Conservation (phyloP, 2,888 invertebrate species). For the Plebejus anna region DNA sequence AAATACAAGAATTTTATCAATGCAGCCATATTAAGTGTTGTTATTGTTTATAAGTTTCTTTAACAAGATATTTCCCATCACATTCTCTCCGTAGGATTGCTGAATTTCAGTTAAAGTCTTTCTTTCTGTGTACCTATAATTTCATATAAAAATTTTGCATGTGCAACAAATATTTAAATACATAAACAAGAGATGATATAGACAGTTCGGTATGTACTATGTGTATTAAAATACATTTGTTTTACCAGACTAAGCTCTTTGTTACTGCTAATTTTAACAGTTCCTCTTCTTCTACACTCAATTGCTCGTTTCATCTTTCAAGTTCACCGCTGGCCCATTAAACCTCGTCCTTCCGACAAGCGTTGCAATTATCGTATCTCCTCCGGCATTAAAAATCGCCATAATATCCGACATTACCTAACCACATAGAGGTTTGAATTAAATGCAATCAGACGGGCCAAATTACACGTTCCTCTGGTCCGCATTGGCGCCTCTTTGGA, state of each 20-base stretch:
- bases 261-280: not conserved
- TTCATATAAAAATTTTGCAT: too few species aligned
- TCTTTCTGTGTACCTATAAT: too few species aligned
- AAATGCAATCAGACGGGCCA: slow-evolving; percentile 47
- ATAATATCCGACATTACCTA: slow-evolving; percentile 18
- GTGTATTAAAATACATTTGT: too few species aligned
- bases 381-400: slow-evolving; percentile 17
- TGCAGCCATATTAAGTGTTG: too few species aligned
- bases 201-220: too few species aligned
- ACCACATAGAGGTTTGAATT: slow-evolving; percentile 29
- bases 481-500: slow-evolving; percentile 71
- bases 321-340: slow-evolving; percentile 6
- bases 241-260: not conserved
- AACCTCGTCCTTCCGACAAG: not conserved
- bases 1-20: too few species aligned
- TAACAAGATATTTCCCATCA: too few species aligned
- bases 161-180: too few species aligned
- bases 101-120: too few species aligned
- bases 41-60: too few species aligned
- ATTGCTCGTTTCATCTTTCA: not conserved
- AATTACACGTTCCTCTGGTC: slow-evolving; percentile 63
- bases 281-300: not conserved
- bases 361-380: slow-evolving; percentile 15
- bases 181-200: too few species aligned
- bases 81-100: too few species aligned